A percentile compares a stretch with the other conserved stretches of the same genome.
phyloP scores from a whole-genome alignment of 2,888 invertebrate genomes.

The Galeopsomyia nigrocyanea region DNA sequence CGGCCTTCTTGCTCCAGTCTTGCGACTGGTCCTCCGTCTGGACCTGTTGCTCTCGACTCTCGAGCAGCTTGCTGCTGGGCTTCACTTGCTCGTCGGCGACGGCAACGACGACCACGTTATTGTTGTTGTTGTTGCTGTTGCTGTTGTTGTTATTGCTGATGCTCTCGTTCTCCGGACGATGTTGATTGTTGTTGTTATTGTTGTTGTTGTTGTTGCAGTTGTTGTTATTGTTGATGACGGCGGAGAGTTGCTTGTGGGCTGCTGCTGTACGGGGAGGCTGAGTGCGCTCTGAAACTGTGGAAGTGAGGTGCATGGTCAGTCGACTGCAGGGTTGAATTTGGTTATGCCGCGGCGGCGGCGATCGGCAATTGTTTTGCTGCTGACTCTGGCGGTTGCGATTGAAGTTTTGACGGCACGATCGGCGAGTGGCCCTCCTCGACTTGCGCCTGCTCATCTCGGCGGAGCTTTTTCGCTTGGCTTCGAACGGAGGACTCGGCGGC shows the following conservation, averaged over 20 bases:
- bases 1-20: slow-evolving; percentile 65
- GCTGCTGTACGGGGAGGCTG: background rate
- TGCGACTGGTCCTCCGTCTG: slow-evolving; percentile 49
- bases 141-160: background rate
- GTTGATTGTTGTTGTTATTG: background rate
- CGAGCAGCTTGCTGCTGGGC: background rate
- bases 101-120: background rate
- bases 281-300: background rate
- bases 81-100: background rate
- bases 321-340: background rate
- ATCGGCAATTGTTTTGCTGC: slow-evolving; percentile 13
- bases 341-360: background rate
- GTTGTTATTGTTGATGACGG: slow-evolving; percentile 16
- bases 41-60: slow-evolving; percentile 28
- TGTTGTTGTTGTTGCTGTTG: background rate
- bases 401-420: background rate
- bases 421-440: too few relatives aligned
- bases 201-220: slow-evolving; percentile 22
- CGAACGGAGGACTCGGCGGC: too few relatives aligned
- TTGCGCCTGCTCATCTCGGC: too few relatives aligned
- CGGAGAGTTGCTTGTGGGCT: slow-evolving; percentile 2
- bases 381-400: slow-evolving; percentile 1
- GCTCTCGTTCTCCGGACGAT: background rate
- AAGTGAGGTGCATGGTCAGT: background rate
- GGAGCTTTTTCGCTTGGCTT: too few relatives aligned